These are phyloP conservation scores for Megalops atlanticus DNA, from an alignment of 2,113 vertebrate species.

Conservation along the genomic window DNA sequence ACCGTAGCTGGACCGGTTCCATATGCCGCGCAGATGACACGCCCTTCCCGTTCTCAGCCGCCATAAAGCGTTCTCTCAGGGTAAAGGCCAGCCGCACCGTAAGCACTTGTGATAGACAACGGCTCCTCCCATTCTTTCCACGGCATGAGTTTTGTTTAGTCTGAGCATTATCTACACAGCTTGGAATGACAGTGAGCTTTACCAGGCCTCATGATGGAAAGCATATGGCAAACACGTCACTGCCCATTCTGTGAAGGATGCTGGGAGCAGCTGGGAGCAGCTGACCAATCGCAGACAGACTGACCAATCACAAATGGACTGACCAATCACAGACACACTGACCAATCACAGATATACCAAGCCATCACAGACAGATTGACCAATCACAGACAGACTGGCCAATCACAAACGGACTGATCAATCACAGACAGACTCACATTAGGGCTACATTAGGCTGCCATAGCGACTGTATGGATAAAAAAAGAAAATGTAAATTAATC, in stretches of 20 bases:
- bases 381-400: too few relatives aligned
- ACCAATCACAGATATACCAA: too few relatives aligned
- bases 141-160: background rate
- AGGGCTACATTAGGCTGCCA: too few relatives aligned
- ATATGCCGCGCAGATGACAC: background rate
- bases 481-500: too few relatives aligned
- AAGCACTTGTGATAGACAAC: conserved; percentile 11
- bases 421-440: too few relatives aligned
- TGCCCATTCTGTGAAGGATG: background rate
- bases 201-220: background rate
- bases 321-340: too few relatives aligned
- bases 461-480: too few relatives aligned
- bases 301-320: too few relatives aligned
- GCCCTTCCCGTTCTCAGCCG: background rate
- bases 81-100: too few relatives aligned
- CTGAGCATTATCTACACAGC: background rate
- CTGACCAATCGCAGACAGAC: background rate
- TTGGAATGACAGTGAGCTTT: too few relatives aligned
- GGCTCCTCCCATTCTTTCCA: conserved; percentile 21
- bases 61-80: background rate
- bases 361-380: too few relatives aligned
- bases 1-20: background rate
- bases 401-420: too few relatives aligned
- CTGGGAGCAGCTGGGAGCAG: background rate
- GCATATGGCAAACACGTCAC: background rate